Conservation (phyloP, 2,888 invertebrate genomes). For the Conistra vaccinii region DNA sequence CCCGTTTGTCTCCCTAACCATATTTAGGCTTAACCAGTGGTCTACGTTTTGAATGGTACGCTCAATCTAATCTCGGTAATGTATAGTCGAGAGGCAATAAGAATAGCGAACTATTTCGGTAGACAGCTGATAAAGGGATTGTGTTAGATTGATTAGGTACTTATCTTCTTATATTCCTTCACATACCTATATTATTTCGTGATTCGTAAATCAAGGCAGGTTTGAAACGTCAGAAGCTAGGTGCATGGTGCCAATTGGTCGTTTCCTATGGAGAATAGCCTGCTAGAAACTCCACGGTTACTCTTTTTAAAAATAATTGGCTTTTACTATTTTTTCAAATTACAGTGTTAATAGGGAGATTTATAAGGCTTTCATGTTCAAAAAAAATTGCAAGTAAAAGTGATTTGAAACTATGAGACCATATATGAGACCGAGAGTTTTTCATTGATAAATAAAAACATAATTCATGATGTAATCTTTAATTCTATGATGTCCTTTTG, state of each 20-base stretch:
- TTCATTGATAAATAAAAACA: conserved; percentile 20
- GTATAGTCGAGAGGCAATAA: conserved; percentile 22
- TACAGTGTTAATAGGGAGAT: no score
- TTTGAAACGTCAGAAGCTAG: neutral
- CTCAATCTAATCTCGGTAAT: conserved; percentile 41
- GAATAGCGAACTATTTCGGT: neutral
- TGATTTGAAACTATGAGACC: neutral
- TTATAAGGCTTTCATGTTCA: neutral
- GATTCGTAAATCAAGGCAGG: neutral
- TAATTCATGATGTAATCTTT: no score
- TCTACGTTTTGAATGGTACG: conserved; percentile 34
- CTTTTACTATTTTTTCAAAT: no score
- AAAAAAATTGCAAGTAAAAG: neutral
- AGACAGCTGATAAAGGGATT: neutral
- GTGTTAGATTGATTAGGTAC: conserved; percentile 26
- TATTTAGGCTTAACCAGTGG: conserved; percentile 64
- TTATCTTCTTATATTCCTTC: neutral
- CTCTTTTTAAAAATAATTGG: no score
- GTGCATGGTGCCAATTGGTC: neutral
- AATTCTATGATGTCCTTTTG: neutral
- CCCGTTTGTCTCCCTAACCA: conserved; percentile 63
- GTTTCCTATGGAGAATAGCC: neutral
- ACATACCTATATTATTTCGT: neutral
- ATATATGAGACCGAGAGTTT: neutral
- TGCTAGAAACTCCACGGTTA: no score